Conservation (phyloP, 2,113 vertebrate genomes). For the Notiomystis cincta region DNA sequence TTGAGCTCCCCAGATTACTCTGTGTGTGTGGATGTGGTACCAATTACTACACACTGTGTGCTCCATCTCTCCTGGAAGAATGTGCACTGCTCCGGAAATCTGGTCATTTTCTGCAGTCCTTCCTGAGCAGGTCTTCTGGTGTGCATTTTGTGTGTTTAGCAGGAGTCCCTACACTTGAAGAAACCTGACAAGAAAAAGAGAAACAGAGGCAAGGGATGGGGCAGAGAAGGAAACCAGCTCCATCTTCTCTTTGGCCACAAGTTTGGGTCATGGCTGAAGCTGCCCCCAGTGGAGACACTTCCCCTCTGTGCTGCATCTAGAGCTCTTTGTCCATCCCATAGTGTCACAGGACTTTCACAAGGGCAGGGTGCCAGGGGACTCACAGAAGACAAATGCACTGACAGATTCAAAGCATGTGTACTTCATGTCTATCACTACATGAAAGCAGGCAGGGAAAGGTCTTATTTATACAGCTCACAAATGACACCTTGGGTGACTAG, state of each 20-base stretch:
- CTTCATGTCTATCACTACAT: background rate
- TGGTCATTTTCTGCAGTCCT: background rate
- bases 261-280: background rate
- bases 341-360: background rate
- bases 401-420: background rate
- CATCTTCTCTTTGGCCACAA: background rate
- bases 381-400: fast-evolving
- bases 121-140: background rate
- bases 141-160: background rate
- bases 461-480: background rate
- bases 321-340: background rate
- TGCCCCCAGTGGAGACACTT: background rate
- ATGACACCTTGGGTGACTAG: fast-evolving
- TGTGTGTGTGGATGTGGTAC: background rate
- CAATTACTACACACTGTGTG: background rate
- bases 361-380: background rate
- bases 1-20: background rate
- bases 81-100: background rate
- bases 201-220: background rate
- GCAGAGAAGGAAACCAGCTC: background rate
- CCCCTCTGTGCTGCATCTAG: background rate
- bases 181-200: background rate
- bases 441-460: background rate
- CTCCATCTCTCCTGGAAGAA: background rate
- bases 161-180: background rate